A percentile compares a stretch with the other conserved stretches of the same genome.
These are phyloP conservation scores for Thalpophila matura DNA, from an alignment of 2,888 invertebrate genomes.

Conservation along the genomic window DNA sequence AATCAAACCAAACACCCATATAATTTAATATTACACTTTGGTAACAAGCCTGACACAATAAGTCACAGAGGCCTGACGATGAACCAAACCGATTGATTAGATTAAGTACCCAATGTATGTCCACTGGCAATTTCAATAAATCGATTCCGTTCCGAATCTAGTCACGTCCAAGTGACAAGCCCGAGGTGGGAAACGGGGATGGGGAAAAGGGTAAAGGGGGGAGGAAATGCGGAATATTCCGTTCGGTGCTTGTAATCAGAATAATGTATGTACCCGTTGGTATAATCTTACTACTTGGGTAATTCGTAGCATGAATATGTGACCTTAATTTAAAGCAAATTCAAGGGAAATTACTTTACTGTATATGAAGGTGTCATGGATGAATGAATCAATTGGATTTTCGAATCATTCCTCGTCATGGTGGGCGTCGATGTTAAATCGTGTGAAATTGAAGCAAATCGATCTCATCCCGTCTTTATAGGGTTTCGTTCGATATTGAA, in stretches of 20 bases:
- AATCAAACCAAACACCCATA: slow-evolving; percentile 20
- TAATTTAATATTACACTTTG: slow-evolving; percentile 48
- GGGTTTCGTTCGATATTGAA: no score
- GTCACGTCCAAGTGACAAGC: slow-evolving; percentile 73
- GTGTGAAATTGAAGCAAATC: not conserved
- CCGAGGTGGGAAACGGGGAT: slow-evolving; percentile 40
- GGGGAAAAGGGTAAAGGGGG: slow-evolving; percentile 44
- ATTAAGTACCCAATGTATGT: slow-evolving; percentile 65
- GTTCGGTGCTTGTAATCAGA: slow-evolving; percentile 70
- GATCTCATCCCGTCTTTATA: not conserved
- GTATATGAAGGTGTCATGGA: not conserved
- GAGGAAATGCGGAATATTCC: slow-evolving; percentile 60
- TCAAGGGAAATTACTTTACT: not conserved
- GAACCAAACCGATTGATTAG: slow-evolving; percentile 65
- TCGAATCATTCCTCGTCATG: not conserved
- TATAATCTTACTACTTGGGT: slow-evolving; percentile 46
- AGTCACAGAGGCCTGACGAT: slow-evolving; percentile 7
- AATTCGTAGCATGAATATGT: slow-evolving; percentile 46
- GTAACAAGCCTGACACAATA: slow-evolving; percentile 45
- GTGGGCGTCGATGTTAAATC: not conserved
- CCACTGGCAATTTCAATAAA: slow-evolving; percentile 76
- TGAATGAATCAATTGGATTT: slow-evolving; percentile 2
- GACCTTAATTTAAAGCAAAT: slow-evolving; percentile 25
- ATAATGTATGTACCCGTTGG: slow-evolving; percentile 65
- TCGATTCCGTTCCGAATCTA: slow-evolving; percentile 72